Evolutionary conservation across 1,140 invertebrate species (phyloP), one percentile per base, ranked within the genome.

Genomic region (Cydia splendana): DNA sequence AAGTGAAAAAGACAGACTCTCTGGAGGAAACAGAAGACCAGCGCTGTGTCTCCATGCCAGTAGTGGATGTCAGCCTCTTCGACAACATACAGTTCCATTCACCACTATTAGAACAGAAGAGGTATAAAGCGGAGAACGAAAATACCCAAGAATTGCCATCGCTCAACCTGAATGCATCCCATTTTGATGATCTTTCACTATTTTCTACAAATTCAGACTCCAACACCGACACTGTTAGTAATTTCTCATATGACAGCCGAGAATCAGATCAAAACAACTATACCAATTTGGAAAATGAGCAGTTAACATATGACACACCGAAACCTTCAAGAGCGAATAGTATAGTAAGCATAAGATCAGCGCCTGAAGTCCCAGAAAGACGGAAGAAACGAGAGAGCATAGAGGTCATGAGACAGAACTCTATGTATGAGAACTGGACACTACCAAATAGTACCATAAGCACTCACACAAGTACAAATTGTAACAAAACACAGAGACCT

Each of bases 11-110:
- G 82, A 18, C 74, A 28, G 87, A 88, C 6, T 80, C 62, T 77
- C 67, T 30, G 30, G 83, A 84, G 24, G 80, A 85, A 34, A 78
- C 78, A 34, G 85, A 90, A 18, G n/a, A 74, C 13, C 85, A 87
- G 62, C 88, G 88, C 75, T 88, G 87, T 82, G 82, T 84, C 15
- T 92, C 91, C 18, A 88, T 92, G 90, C 90, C 91, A 34, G 84
- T 77, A 13, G 87, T 87, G n/a, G 91, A 92, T 86, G 86, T 91
- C 2, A 87, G 86, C 79, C 79, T 92, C 10, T 92, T 92, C 85
- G 89, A 92, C 62, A 92, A 91, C 74, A 91, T 92, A 76, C 91
- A 92, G 75, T 92, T 92, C 78, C 86, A 92, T 75, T 92, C 90
- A 24, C 91, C 91, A 18, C 78, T 91, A 20, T 71, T 90, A 28